Evolutionary conservation across 2,888 invertebrate species (phyloP).

Genomic region (Gastracanthus pulcherrimus): DNA sequence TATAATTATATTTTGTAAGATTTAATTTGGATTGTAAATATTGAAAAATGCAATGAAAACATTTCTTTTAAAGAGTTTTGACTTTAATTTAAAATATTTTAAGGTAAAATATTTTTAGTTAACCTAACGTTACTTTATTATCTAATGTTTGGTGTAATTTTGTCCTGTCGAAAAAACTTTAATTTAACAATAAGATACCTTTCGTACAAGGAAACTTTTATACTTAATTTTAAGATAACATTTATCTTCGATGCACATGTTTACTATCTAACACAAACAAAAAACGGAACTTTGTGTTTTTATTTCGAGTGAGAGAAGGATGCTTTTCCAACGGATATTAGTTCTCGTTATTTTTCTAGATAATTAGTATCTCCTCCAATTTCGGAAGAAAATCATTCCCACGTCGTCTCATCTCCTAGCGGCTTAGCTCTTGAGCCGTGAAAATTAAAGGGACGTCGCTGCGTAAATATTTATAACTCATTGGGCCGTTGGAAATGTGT

Average conservation of each 20-base stretch:
- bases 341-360: constrained; percentile 35
- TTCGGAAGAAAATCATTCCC: neutral
- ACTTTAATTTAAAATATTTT: too few relatives aligned
- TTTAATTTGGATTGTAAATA: too few relatives aligned
- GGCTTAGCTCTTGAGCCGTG: constrained; percentile 40
- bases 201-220: neutral
- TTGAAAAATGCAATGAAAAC: too few relatives aligned
- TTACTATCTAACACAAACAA: neutral
- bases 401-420: neutral
- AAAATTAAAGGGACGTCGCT: constrained; percentile 42
- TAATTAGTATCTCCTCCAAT: constrained; percentile 10
- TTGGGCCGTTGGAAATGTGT: constrained; percentile 13
- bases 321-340: constrained; percentile 51
- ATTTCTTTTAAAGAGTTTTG: too few relatives aligned
- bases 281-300: neutral
- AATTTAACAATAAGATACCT: neutral
- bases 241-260: constrained; percentile 13
- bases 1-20: too few relatives aligned
- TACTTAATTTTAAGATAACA: constrained; percentile 30
- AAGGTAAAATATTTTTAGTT: too few relatives aligned
- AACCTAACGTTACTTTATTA: too few relatives aligned
- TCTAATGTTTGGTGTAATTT: too few relatives aligned
- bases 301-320: constrained; percentile 31
- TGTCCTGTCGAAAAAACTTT: neutral
- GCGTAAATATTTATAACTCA: constrained; percentile 48